phyloP scores from a whole-genome alignment of 2,797 vertebrate genomes.

The Enteromius fasciolatus region DNA sequence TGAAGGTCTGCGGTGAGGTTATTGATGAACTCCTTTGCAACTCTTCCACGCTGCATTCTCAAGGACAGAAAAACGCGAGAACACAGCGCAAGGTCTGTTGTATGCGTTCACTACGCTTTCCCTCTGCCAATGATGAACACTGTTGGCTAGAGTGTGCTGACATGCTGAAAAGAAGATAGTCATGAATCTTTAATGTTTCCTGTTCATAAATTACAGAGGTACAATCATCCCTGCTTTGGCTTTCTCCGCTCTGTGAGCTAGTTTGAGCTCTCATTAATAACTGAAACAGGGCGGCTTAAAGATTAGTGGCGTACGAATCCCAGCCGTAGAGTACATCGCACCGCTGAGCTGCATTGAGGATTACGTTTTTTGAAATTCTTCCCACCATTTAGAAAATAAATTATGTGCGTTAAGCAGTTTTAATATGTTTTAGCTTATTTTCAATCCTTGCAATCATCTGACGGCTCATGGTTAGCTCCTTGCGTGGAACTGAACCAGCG shows the following conservation, averaged over 20 bases:
- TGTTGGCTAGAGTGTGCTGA: constrained; percentile 60
- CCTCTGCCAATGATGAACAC: constrained; percentile 67
- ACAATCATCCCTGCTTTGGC: constrained; percentile 60
- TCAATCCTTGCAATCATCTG: constrained; percentile 5
- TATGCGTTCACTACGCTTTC: constrained; percentile 32
- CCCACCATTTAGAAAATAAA: constrained; percentile 25
- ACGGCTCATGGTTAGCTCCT: neutral
- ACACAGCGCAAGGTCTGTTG: constrained; percentile 36
- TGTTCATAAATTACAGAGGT: constrained; percentile 73
- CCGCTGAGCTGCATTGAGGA: constrained; percentile 19
- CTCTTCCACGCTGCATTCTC: constrained; percentile 46
- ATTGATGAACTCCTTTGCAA: constrained; percentile 58
- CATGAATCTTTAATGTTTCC: constrained; percentile 75
- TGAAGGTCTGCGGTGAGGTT: constrained; percentile 35
- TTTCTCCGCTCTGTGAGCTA: constrained; percentile 46
- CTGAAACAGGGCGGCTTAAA: constrained; percentile 51
- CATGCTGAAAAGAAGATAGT: constrained; percentile 63
- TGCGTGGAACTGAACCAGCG: constrained; percentile 7
- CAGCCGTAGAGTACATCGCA: constrained; percentile 18
- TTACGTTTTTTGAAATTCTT: constrained; percentile 12
- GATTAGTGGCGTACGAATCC: constrained; percentile 46
- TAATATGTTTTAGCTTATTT: constrained; percentile 12
- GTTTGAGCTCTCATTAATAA: constrained; percentile 57
- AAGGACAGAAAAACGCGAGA: constrained; percentile 50
- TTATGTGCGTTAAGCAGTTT: constrained; percentile 21